These are phyloP conservation scores for Trinorchestia longiramus DNA, from an alignment of 1,140 invertebrate species.

Conservation along the genomic window DNA sequence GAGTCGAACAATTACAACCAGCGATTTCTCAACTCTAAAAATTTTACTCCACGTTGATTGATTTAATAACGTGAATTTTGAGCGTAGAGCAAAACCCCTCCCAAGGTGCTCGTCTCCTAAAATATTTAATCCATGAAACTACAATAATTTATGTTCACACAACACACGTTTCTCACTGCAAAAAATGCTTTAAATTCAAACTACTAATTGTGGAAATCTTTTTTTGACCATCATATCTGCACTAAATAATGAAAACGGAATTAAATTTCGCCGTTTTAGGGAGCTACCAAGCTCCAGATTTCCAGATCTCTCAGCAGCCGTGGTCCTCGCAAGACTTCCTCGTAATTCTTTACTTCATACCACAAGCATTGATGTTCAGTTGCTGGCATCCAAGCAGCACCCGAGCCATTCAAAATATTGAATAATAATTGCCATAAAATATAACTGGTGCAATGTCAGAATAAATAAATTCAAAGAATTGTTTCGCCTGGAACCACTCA, in stretches of 20 bases:
- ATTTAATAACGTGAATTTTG: background rate
- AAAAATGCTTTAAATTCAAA: background rate
- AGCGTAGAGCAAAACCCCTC: no score
- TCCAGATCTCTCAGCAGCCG: no score
- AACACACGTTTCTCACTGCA: background rate
- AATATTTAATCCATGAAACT: background rate
- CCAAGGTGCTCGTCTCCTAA: background rate
- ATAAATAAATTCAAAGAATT: background rate
- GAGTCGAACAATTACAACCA: background rate
- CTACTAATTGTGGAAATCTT: background rate
- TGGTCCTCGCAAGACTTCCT: no score
- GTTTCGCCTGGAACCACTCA: background rate
- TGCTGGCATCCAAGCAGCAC: background rate
- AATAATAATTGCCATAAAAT: background rate
- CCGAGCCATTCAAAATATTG: background rate
- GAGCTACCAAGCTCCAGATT: no score
- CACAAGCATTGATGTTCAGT: background rate
- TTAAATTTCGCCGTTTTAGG: no score
- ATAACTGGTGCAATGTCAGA: background rate
- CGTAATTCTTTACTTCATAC: background rate
- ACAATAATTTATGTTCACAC: background rate
- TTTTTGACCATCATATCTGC: background rate
- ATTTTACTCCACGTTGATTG: background rate
- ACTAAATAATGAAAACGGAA: background rate
- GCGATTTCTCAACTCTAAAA: background rate